phyloP scores from a whole-genome alignment of 2,113 vertebrate species.

The Petroica traversi region DNA sequence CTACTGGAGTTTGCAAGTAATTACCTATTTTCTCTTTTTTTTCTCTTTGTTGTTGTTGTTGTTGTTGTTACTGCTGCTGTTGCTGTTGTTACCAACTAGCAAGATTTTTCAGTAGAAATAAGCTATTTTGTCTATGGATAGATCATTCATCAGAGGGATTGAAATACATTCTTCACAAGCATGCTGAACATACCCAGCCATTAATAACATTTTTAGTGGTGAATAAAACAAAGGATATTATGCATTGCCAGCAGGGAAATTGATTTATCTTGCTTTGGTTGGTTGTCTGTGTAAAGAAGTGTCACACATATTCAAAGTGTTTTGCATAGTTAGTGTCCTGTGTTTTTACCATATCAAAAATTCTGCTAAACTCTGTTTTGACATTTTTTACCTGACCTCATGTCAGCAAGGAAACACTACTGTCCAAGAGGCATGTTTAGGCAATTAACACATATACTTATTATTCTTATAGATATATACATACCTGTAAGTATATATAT shows the following conservation, averaged over 20 bases:
- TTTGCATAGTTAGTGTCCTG: slow-evolving; percentile 7
- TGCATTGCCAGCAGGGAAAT: neutral
- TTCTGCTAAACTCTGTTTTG: neutral
- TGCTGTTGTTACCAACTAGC: neutral
- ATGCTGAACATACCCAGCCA: neutral
- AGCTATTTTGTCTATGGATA: neutral
- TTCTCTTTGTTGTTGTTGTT: no score
- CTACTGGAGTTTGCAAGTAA: neutral
- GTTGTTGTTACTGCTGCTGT: no score
- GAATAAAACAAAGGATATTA: slow-evolving; percentile 30
- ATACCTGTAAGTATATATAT: no score
- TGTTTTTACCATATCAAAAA: neutral
- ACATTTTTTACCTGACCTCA: neutral
- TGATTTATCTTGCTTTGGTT: slow-evolving; percentile 30
- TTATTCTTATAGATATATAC: rapidly evolving
- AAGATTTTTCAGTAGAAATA: slow-evolving; percentile 24
- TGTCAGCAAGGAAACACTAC: neutral
- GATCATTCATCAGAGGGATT: neutral
- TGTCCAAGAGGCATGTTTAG: neutral
- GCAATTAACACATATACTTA: neutral
- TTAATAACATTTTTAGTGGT: slow-evolving; percentile 21
- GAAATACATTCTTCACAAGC: slow-evolving; percentile 23
- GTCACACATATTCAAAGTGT: slow-evolving; percentile 13
- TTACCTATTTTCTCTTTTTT: neutral
- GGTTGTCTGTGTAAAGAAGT: slow-evolving; percentile 4